A percentile compares a stretch with the other conserved stretches of the same genome.
These are phyloP conservation scores for Nebria salina DNA, from an alignment of 2,888 invertebrate species.

Conservation along the genomic window DNA sequence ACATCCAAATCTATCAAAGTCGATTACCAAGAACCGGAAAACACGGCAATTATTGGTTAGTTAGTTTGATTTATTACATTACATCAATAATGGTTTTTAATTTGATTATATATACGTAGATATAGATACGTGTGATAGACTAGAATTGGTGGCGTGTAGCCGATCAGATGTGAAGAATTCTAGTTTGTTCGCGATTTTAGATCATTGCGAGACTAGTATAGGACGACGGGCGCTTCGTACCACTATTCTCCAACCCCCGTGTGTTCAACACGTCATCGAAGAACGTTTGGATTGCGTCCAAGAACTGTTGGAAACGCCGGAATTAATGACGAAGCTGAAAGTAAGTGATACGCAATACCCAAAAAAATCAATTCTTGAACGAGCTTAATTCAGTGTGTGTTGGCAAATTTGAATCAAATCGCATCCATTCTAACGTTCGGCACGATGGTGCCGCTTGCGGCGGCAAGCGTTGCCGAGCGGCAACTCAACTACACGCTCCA, in stretches of 20 bases:
- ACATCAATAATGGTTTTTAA: neutral
- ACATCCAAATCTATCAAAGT: slow-evolving; percentile 80
- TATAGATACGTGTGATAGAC: slow-evolving; percentile 57
- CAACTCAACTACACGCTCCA: slow-evolving; percentile 81
- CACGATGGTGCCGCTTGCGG: slow-evolving; percentile 64
- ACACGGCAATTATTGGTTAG: slow-evolving; percentile 75
- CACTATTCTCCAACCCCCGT: slow-evolving; percentile 82
- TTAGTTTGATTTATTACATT: neutral
- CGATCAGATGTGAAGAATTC: slow-evolving; percentile 57
- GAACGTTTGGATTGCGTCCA: slow-evolving; percentile 78
- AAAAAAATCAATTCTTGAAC: neutral
- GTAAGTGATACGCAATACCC: neutral
- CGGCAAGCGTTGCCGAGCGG: slow-evolving; percentile 71
- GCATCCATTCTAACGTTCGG: slow-evolving; percentile 78
- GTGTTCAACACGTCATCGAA: slow-evolving; percentile 72
- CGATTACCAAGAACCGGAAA: slow-evolving; percentile 82
- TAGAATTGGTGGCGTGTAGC: slow-evolving; percentile 16
- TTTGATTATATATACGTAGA: slow-evolving; percentile 61
- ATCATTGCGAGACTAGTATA: slow-evolving; percentile 75
- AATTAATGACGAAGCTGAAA: slow-evolving; percentile 62
- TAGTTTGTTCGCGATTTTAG: slow-evolving; percentile 73
- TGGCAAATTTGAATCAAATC: slow-evolving; percentile 78
- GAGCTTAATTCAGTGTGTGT: slow-evolving; percentile 63
- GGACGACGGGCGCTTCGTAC: slow-evolving; percentile 84
- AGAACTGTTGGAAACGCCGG: slow-evolving; percentile 76